A percentile compares a stretch with the other conserved stretches of the same genome.
Evolutionary conservation across 2,797 vertebrate genomes (phyloP).

Genomic region (Neoniphon sammara): DNA sequence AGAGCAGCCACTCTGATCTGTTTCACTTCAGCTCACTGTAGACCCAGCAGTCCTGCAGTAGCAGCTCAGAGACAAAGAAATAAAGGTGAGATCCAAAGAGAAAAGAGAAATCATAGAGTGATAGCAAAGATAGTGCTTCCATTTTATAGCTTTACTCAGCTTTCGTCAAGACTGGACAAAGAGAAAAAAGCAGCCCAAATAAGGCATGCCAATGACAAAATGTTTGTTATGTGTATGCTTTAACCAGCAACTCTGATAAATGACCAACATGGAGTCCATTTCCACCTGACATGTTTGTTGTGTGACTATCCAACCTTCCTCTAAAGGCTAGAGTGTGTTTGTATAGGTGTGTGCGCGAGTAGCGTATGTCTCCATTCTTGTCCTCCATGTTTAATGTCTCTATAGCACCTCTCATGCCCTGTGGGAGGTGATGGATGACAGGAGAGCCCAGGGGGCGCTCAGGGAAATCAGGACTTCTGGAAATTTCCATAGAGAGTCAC

Average conservation of each 20-base stretch:
- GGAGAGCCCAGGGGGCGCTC: background rate
- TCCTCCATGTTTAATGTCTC: slow-evolving; percentile 21
- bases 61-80: background rate
- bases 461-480: slow-evolving; percentile 22
- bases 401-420: background rate
- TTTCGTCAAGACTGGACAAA: no score
- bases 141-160: no score
- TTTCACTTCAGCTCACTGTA: slow-evolving; percentile 13
- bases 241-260: background rate
- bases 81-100: background rate
- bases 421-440: slow-evolving; percentile 40
- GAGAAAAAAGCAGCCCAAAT: no score
- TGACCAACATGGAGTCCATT: background rate
- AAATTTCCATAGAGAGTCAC: slow-evolving; percentile 47
- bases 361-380: background rate
- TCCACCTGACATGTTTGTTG: background rate
- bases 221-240: background rate
- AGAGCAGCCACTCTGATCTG: slow-evolving; percentile 10
- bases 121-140: no score
- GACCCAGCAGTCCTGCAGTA: slow-evolving; percentile 6
- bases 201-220: no score
- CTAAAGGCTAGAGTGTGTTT: background rate
- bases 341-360: slow-evolving; percentile 8
- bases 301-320: background rate
- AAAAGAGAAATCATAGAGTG: no score